These are phyloP conservation scores for Melanotaenia maccullochi DNA, from an alignment of 2,797 vertebrate species.

Conservation along the genomic window DNA sequence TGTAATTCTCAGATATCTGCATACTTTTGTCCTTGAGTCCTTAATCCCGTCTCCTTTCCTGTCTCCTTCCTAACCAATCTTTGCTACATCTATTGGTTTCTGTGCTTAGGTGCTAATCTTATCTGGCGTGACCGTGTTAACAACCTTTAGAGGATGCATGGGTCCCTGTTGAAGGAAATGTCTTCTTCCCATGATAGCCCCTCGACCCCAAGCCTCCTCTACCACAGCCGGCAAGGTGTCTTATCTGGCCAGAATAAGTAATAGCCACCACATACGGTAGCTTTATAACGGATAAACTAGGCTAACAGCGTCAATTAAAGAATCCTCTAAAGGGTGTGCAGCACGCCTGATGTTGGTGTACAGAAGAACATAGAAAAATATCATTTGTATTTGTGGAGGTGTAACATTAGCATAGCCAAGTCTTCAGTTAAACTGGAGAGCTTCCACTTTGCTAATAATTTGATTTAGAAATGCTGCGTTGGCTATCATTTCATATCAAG, in stretches of 20 bases:
- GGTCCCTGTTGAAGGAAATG: constrained; percentile 17
- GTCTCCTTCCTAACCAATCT: neutral
- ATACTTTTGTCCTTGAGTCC: too few relatives aligned
- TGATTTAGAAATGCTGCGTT: too few relatives aligned
- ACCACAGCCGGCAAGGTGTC: neutral
- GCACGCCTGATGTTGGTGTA: too few relatives aligned
- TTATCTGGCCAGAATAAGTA: constrained; percentile 31
- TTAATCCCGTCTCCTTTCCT: too few relatives aligned
- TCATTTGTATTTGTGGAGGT: too few relatives aligned
- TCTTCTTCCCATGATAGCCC: constrained; percentile 26
- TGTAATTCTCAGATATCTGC: neutral
- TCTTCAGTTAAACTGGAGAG: too few relatives aligned
- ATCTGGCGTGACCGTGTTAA: constrained; percentile 35
- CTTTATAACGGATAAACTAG: neutral
- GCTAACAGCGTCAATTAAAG: too few relatives aligned
- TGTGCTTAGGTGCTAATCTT: constrained; percentile 27
- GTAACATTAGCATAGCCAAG: too few relatives aligned
- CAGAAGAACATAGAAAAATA: too few relatives aligned
- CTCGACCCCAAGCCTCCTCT: constrained; percentile 24
- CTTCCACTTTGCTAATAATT: too few relatives aligned
- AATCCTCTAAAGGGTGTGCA: too few relatives aligned
- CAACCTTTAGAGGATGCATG: constrained; percentile 21
- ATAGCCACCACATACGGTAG: neutral
- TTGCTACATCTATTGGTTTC: constrained; percentile 36
- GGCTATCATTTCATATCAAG: too few relatives aligned